Percentiles rank a stretch among this genome's conserved stretches.
These are phyloP conservation scores for Eulemur rufifrons DNA, from an alignment of 2,113 vertebrate species.

Conservation along the genomic window DNA sequence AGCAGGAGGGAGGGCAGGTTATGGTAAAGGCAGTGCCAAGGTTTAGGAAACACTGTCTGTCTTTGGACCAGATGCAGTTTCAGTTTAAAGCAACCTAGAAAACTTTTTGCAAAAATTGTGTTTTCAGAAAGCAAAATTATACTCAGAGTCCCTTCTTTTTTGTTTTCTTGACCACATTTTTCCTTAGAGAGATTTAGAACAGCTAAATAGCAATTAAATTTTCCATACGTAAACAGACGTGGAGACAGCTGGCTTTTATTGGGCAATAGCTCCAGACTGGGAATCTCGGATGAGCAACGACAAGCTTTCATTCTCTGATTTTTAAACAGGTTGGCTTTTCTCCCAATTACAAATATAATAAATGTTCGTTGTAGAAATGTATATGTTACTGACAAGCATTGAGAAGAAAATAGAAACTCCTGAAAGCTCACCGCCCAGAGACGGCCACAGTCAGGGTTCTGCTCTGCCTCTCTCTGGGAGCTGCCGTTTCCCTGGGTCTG, in stretches of 20 bases:
- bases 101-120: neutral
- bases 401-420: neutral
- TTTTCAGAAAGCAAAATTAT: slow-evolving; percentile 34
- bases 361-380: neutral
- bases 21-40: neutral
- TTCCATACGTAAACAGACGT: slow-evolving; percentile 8
- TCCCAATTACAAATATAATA: neutral
- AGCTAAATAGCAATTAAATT: slow-evolving; percentile 64
- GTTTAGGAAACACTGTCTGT: neutral
- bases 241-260: neutral
- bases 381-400: neutral
- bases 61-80: neutral
- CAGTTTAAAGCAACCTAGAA: neutral
- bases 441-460: neutral
- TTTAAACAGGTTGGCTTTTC: neutral
- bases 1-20: neutral
- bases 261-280: neutral
- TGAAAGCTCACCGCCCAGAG: neutral
- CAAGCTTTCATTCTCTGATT: neutral
- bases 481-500: neutral
- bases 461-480: neutral
- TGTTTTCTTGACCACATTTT: slow-evolving; percentile 55
- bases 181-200: slow-evolving; percentile 23
- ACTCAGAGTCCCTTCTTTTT: neutral
- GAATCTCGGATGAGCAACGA: neutral